These are phyloP conservation scores for Epizoanthus fatuus DNA, from an alignment of 92 coral and sea anemone genomes.

Conservation along the genomic window DNA sequence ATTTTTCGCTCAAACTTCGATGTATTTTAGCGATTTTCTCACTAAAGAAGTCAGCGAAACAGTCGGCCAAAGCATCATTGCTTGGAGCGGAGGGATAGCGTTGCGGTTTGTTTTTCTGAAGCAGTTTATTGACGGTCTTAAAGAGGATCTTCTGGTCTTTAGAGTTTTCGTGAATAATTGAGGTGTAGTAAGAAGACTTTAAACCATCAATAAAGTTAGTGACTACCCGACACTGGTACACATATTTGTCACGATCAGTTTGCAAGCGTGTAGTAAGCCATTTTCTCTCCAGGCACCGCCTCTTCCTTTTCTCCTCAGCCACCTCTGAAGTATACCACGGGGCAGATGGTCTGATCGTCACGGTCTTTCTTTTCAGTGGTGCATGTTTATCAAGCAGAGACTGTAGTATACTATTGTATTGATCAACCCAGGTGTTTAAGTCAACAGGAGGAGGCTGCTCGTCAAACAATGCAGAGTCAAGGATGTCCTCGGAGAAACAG, in stretches of 20 bases:
- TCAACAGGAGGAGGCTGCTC: too few species aligned
- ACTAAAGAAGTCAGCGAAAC: too few species aligned
- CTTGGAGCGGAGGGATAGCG: too few species aligned
- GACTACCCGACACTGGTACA: conserved; percentile 33
- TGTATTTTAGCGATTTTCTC: conserved; percentile 19
- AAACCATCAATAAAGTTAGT: conserved; percentile 5
- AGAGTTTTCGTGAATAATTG: conserved; percentile 3
- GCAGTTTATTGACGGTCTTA: conserved; percentile 31
- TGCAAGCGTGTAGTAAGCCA: too few species aligned
- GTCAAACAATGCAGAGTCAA: neutral
- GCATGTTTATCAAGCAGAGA: conserved; percentile 18
- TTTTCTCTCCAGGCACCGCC: neutral
- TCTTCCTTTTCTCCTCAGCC: conserved; percentile 21
- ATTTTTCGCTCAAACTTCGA: neutral
- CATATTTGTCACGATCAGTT: neutral
- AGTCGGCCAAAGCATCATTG: too few species aligned
- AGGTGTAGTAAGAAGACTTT: conserved; percentile 18
- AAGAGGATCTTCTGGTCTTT: conserved; percentile 25
- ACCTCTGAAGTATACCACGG: conserved; percentile 35
- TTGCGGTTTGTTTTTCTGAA: neutral
- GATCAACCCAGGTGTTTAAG: too few species aligned
- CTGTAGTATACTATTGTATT: too few species aligned
- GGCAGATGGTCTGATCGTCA: neutral
- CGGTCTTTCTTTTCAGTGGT: neutral
- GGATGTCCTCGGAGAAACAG: conserved; percentile 26